A percentile compares a stretch with the other conserved stretches of the same genome.
phyloP scores from a whole-genome alignment of 2,113 vertebrate species.

The Datnioides undecimradiatus region DNA sequence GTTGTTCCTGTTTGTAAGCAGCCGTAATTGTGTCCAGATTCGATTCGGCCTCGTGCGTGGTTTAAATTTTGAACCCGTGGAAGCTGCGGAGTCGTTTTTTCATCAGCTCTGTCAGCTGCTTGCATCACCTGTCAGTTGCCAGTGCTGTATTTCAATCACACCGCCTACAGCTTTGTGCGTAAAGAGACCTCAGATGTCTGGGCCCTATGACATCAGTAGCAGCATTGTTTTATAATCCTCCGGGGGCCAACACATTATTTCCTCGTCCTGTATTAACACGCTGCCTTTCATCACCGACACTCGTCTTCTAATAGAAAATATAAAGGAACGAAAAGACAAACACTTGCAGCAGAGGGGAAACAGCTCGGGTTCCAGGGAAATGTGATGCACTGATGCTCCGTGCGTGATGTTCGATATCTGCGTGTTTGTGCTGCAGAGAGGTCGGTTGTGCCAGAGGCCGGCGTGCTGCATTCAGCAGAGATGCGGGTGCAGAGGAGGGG shows the following conservation, averaged over 20 bases:
- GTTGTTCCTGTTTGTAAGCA: constrained; percentile 18
- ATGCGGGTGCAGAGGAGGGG: constrained; percentile 49
- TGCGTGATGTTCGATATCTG: constrained; percentile 38
- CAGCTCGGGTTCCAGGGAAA: constrained; percentile 51
- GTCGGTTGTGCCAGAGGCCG: constrained; percentile 42
- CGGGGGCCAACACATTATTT: constrained; percentile 42
- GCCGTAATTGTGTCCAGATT: constrained; percentile 32
- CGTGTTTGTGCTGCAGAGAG: constrained; percentile 30
- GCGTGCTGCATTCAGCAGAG: constrained; percentile 53
- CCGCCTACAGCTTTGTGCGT: constrained; percentile 47
- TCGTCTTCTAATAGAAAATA: constrained; percentile 53
- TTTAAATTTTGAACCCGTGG: constrained; percentile 32
- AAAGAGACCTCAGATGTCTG: constrained; percentile 52
- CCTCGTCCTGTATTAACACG: constrained; percentile 51
- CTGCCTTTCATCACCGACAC: constrained; percentile 60
- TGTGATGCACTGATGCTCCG: constrained; percentile 37
- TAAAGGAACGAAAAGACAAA: constrained; percentile 35
- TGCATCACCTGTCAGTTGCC: constrained; percentile 67
- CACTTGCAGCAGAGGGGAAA: constrained; percentile 19
- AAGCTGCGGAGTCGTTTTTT: constrained; percentile 58
- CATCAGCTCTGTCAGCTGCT: constrained; percentile 53
- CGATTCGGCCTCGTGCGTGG: neutral
- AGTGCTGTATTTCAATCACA: constrained; percentile 58
- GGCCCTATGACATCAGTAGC: constrained; percentile 70
- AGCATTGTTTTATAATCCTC: constrained; percentile 58